phyloP scores from a whole-genome alignment of 2,888 invertebrate genomes.

The Andrena praecox region DNA sequence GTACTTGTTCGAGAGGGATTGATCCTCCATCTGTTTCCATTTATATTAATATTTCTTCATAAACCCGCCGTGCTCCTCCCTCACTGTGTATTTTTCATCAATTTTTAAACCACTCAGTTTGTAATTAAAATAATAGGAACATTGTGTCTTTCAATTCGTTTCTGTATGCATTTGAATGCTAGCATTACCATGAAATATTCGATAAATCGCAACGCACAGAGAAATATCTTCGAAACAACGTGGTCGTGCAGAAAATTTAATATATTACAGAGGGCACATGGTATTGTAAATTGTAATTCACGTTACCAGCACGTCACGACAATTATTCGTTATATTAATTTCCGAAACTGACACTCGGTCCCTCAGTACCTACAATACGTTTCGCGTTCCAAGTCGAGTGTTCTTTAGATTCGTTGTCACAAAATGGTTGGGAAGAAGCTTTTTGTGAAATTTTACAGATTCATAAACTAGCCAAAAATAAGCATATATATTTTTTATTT shows the following conservation, averaged over 20 bases:
- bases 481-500: no score
- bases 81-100: neutral
- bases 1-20: no score
- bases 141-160: neutral
- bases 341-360: slow-evolving; percentile 12
- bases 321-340: slow-evolving; percentile 31
- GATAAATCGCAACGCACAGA: slow-evolving; percentile 18
- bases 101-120: neutral
- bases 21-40: no score
- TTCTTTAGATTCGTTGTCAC: neutral
- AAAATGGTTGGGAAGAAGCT: neutral
- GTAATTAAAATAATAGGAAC: slow-evolving; percentile 24
- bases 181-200: slow-evolving; percentile 17
- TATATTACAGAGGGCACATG: slow-evolving; percentile 20
- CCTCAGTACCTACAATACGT: neutral
- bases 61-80: neutral
- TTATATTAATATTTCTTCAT: neutral
- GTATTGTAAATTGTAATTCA: slow-evolving; percentile 13
- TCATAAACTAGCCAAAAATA: no score
- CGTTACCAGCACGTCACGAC: slow-evolving; percentile 1
- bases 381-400: neutral
- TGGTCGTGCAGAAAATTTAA: slow-evolving; percentile 40
- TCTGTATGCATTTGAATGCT: slow-evolving; percentile 18
- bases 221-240: slow-evolving; percentile 24
- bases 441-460: no score